These are phyloP conservation scores for Marcusenius ussheri DNA, from an alignment of 2,113 vertebrate genomes.

Conservation along the genomic window DNA sequence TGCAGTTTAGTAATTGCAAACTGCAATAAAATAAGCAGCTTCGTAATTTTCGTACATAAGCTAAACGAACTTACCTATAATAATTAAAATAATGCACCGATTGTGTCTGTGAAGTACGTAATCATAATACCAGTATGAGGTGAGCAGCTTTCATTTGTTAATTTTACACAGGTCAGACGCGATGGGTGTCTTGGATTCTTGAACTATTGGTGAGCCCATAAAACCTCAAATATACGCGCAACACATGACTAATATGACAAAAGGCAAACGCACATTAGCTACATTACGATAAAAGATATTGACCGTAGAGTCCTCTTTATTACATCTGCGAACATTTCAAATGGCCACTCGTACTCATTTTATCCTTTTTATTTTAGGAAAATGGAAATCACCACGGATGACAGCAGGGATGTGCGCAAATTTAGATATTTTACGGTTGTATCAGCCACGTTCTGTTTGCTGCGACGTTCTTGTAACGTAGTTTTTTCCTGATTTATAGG, in stretches of 20 bases:
- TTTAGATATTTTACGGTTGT: background rate
- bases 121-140: background rate
- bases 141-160: background rate
- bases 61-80: background rate
- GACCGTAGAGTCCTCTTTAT: background rate
- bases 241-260: background rate
- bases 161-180: background rate
- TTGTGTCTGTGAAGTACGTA: background rate
- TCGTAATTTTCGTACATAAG: background rate
- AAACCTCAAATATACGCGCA: background rate
- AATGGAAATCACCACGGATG: background rate
- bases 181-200: background rate
- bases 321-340: background rate
- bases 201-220: background rate
- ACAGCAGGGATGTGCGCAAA: background rate
- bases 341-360: background rate
- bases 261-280: background rate
- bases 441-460: background rate
- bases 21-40: background rate
- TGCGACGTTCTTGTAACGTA: background rate
- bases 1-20: background rate
- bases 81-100: background rate
- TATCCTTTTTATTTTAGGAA: background rate
- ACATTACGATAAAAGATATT: background rate
- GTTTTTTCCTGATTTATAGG: background rate